Base-by-base conservation (phyloP, 2,797 vertebrate genomes). In the Bradypus variegatus region DNA sequence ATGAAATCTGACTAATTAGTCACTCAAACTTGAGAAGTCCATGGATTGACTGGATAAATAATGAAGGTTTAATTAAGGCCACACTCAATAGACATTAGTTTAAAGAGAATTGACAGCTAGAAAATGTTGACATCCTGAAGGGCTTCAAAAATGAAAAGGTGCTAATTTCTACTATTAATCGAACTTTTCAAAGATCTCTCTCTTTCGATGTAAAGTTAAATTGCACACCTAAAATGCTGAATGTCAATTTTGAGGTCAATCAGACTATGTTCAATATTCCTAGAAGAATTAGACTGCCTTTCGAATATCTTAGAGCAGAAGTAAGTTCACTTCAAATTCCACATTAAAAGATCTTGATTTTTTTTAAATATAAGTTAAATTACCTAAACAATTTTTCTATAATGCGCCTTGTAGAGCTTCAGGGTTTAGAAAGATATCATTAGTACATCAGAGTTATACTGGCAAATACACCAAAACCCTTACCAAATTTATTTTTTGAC, bases 1-100 rank as follows among this genome's bases (percentile, higher is more conserved):
- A 80, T 70, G 67, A 94, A 92, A 90, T 91, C 85, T 95, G 64
- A 72, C 82, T 92, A 92, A 92, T 88, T 87, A 89, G 50, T 58
- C 62, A 60, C 53, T 92, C 19, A 58, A 89, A 85, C 48, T 65
- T 92, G 65, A 82, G 38, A 91, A 86, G 27, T 36, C 45, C 76
- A 29, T 64, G 55, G 58, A 90, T 21, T 87, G 80, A 93, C 36
- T 75, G 55, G 21, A 87, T 93, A 94, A 94, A 78, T 90, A 94
- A 92, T 55, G 91, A 86, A 81, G 16, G 25, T 75, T 89, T 88
- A 92, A 93, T 94, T 91, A 95, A 58, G 58, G 62, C 79, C 79
- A 91, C 8, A 38, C 23, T 94, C 58, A 55, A 86, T 53, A 76
- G 31, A 85, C 23, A 70, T 75, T 72, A 90, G 36, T 23, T 86